Conservation (phyloP, 2,797 vertebrate genomes). For the Peromyscus melanophrys region DNA sequence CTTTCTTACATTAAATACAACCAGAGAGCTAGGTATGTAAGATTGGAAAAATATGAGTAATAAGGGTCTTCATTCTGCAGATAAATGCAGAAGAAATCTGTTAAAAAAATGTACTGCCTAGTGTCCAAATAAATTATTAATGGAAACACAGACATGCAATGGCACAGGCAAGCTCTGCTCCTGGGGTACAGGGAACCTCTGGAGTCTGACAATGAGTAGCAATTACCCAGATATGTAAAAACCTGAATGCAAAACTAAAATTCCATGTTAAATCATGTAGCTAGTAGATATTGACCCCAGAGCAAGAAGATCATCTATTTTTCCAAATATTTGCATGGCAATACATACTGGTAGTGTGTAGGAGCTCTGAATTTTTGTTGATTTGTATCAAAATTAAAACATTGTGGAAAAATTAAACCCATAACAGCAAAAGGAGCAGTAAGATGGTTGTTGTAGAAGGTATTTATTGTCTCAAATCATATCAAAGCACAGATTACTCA, state of each 20-base stretch:
- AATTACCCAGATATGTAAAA: slow-evolving; percentile 6
- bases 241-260: slow-evolving; percentile 40
- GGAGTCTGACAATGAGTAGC: not conserved
- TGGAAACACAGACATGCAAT: not conserved
- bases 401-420: not conserved
- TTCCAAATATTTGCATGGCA: not conserved
- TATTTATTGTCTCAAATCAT: slow-evolving; percentile 64
- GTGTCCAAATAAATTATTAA: not conserved
- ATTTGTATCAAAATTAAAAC: slow-evolving; percentile 65
- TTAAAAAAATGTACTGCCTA: not conserved
- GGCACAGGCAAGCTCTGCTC: not conserved
- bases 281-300: not conserved
- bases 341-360: not conserved
- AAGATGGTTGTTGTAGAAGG: slow-evolving; percentile 13
- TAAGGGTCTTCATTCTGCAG: not conserved
- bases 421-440: slow-evolving; percentile 20
- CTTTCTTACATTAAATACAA: not conserved
- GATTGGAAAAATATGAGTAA: not conserved
- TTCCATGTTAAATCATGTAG: not conserved
- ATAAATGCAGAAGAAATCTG: not conserved
- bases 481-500: slow-evolving; percentile 17
- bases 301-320: not conserved
- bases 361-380: slow-evolving; percentile 13
- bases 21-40: not conserved
- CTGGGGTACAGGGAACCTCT: not conserved